Evolutionary conservation across 2,888 invertebrate genomes (phyloP), one percentile per base, ranked within the genome.

Genomic region (Philhelius pedissequus): DNA sequence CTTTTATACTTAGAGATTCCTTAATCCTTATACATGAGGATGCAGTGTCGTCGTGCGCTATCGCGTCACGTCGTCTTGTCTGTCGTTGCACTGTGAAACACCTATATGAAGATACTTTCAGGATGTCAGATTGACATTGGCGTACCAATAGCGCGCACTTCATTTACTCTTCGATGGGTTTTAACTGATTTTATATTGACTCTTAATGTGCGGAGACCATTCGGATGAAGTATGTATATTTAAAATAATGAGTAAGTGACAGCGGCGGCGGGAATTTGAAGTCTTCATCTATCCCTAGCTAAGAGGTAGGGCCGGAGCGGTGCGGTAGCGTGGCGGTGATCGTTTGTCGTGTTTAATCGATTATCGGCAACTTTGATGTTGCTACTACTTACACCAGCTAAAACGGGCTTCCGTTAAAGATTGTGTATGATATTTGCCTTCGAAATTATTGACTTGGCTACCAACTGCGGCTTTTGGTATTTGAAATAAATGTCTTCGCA

Each of bases 81-180:
- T 8, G 25, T 20, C 54, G 56, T 76, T 43, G 62, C 70, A 45
- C n/a, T n/a, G 66, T 52, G 66, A 70, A 66, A 79, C 79, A 84
- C 83, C 79, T 74, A 79, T 74, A 79, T 60, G 75, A 84, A 84
- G 83, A 66, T 50, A 70, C 25, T 64, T 66, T 74, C 52, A 38
- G 75, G 52, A 84, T 71, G 68, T 80, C 71, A 76, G 76, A 75
- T 71, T 80, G 74, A 83, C 78, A 70, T 32, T 78, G 79, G 78
- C 38, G 70, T 75, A 80, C 79, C 84, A 80, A 80, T 84, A 56
- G 84, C 82, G 62, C 68, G 73, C 75, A 84, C 84, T 84, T 84
- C 84, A 84, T 84, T 84, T 84, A 84, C 84, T 76, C 68, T 66
- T 80, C 80, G 80, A 84, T 84, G 84, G 80, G 66, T 76, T 80